Evolutionary conservation across 2,113 vertebrate species (phyloP).

Genomic region (Genyomyrus donnyi): DNA sequence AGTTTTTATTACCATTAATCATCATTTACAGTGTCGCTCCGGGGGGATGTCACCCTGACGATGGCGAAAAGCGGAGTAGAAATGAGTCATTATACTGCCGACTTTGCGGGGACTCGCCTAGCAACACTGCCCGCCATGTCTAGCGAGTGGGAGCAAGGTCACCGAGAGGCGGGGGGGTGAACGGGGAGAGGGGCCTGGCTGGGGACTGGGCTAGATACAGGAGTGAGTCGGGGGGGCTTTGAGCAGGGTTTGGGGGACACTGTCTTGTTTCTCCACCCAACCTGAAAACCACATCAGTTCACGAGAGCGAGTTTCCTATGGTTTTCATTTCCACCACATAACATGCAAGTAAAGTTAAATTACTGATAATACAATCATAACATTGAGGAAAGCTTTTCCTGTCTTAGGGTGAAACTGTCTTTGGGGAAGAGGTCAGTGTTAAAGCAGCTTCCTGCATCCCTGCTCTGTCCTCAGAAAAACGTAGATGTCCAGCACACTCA

Average conservation of each 20-base stretch:
- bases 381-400: not conserved
- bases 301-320: not conserved
- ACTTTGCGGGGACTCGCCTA: constrained; percentile 15
- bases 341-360: not conserved
- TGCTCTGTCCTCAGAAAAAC: not conserved
- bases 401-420: not conserved
- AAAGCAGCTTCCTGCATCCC: not conserved
- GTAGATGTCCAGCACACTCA: not conserved
- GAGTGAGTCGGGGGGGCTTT: constrained; percentile 7
- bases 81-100: constrained; percentile 40
- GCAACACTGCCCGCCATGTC: constrained; percentile 16
- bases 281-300: not conserved
- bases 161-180: constrained; percentile 27
- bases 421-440: not conserved
- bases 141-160: constrained; percentile 24
- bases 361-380: not conserved
- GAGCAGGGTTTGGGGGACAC: not conserved
- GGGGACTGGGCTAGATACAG: constrained; percentile 21
- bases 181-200: not conserved
- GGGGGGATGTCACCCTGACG: not conserved
- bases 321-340: not conserved
- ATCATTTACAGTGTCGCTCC: not conserved
- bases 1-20: constrained; percentile 2
- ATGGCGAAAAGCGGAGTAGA: constrained; percentile 21
- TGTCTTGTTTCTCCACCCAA: not conserved